Evolutionary conservation across 30 jellyfish, hydroid and myxozoan species (phyloP).

Genomic region (Cassiopea xamachana): DNA sequence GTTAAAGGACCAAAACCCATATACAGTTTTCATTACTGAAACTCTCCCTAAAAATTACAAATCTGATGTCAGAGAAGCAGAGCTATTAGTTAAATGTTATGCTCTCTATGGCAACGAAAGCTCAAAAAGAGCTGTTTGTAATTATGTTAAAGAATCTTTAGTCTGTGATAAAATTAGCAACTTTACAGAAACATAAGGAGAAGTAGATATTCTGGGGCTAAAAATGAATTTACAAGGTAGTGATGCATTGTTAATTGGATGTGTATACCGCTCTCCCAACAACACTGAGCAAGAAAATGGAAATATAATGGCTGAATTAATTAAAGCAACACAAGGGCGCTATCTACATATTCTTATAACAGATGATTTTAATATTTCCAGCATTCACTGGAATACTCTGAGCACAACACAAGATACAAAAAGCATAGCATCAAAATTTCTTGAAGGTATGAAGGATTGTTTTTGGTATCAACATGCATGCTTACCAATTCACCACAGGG

Average conservation of each 20-base stretch:
- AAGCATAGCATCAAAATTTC: conserved; percentile 15
- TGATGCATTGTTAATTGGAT: conserved; percentile 26
- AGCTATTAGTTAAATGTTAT: background rate
- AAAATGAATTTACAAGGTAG: conserved; percentile 6
- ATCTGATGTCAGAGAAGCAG: background rate
- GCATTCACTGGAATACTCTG: conserved; percentile 35
- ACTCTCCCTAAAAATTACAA: background rate
- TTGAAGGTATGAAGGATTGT: conserved; percentile 31
- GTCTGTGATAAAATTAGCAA: background rate
- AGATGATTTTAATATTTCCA: conserved; percentile 33
- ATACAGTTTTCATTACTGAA: background rate
- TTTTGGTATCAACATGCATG: conserved; percentile 7
- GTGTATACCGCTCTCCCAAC: conserved; percentile 35
- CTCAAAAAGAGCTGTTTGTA: background rate
- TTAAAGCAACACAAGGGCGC: background rate
- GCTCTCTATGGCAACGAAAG: background rate
- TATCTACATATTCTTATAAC: conserved; percentile 40
- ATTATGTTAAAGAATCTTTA: background rate
- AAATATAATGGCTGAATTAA: conserved; percentile 11
- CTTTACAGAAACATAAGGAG: background rate
- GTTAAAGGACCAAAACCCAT: background rate
- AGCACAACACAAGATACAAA: conserved; percentile 13
- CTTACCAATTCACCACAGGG: conserved; percentile 44
- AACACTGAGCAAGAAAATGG: conserved; percentile 22
- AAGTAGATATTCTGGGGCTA: conserved; percentile 8